Conservation (phyloP, 2,888 invertebrate species). For the Tenthredo distinguenda region DNA sequence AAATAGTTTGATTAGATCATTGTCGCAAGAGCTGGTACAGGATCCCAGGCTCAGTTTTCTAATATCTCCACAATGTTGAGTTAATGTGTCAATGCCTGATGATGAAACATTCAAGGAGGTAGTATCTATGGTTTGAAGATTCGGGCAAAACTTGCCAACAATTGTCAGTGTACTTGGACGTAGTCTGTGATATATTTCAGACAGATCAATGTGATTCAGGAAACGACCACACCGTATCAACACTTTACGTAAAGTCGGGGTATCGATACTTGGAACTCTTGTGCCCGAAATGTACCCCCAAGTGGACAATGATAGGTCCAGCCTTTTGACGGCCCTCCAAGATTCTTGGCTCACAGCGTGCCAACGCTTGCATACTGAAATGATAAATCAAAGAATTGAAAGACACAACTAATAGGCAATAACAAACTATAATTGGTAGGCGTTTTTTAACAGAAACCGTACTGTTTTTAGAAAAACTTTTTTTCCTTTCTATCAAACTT, state of each 20-base stretch:
- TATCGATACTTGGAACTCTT: slow-evolving; percentile 71
- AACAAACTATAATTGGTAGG: not conserved
- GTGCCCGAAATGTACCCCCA: slow-evolving; percentile 62
- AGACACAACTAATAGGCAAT: not conserved
- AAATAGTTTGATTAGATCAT: slow-evolving; percentile 70
- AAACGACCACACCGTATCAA: slow-evolving; percentile 79
- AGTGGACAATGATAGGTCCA: slow-evolving; percentile 65
- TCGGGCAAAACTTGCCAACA: slow-evolving; percentile 81
- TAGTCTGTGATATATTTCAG: slow-evolving; percentile 79
- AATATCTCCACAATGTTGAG: slow-evolving; percentile 79
- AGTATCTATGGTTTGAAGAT: slow-evolving; percentile 80
- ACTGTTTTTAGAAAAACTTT: not conserved
- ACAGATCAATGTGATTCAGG: slow-evolving; percentile 79
- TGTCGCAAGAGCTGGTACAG: slow-evolving; percentile 76
- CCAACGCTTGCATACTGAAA: slow-evolving; percentile 81
- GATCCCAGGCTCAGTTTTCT: slow-evolving; percentile 79
- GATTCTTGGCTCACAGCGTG: slow-evolving; percentile 79
- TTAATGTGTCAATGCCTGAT: slow-evolving; percentile 78
- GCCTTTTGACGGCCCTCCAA: slow-evolving; percentile 76
- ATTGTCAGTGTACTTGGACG: slow-evolving; percentile 81
- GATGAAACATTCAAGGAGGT: slow-evolving; percentile 79
- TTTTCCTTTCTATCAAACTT: not conserved
- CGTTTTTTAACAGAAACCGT: not conserved
- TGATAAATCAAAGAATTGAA: slow-evolving; percentile 22
- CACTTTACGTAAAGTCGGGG: slow-evolving; percentile 79